Evolutionary conservation across 2,888 invertebrate species (phyloP).

Genomic region (Platerodrilus igneus): DNA sequence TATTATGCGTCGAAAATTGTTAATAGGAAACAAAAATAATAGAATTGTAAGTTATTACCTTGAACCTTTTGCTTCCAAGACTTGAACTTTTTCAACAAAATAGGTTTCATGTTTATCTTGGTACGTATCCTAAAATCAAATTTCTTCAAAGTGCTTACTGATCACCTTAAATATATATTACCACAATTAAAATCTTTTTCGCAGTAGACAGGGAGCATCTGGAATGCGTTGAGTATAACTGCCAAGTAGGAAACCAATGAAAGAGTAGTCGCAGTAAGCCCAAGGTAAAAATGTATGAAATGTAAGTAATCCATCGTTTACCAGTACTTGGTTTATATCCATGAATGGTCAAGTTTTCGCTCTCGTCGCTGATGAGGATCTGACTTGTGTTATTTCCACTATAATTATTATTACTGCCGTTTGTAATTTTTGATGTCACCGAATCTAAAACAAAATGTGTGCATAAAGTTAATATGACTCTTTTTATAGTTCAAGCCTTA

Average conservation of each 20-base stretch:
- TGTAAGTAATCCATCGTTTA: slow-evolving; percentile 54
- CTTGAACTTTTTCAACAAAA: slow-evolving; percentile 59
- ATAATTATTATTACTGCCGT: no score
- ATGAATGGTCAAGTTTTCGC: slow-evolving; percentile 53
- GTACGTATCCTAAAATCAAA: slow-evolving; percentile 61
- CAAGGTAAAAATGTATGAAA: slow-evolving; percentile 61
- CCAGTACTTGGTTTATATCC: slow-evolving; percentile 60
- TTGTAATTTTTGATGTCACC: no score
- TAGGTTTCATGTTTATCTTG: slow-evolving; percentile 68
- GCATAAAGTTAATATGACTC: no score
- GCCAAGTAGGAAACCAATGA: slow-evolving; percentile 83
- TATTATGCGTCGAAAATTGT: no score
- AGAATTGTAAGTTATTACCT: background rate
- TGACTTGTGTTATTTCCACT: no score
- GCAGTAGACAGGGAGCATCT: slow-evolving; percentile 68
- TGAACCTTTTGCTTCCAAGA: slow-evolving; percentile 23
- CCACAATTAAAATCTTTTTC: slow-evolving; percentile 47
- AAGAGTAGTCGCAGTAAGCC: slow-evolving; percentile 78
- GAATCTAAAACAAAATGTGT: no score
- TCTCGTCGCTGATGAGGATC: slow-evolving; percentile 3
- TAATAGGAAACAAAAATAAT: no score
- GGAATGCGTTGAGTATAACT: slow-evolving; percentile 67
- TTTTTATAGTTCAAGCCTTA: no score
- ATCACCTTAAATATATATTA: slow-evolving; percentile 8
- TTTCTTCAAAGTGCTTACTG: background rate